Percentiles rank a stretch among this genome's conserved stretches.
Conservation (phyloP, 2,797 vertebrate genomes). For the Melanotaenia pygmaea region DNA sequence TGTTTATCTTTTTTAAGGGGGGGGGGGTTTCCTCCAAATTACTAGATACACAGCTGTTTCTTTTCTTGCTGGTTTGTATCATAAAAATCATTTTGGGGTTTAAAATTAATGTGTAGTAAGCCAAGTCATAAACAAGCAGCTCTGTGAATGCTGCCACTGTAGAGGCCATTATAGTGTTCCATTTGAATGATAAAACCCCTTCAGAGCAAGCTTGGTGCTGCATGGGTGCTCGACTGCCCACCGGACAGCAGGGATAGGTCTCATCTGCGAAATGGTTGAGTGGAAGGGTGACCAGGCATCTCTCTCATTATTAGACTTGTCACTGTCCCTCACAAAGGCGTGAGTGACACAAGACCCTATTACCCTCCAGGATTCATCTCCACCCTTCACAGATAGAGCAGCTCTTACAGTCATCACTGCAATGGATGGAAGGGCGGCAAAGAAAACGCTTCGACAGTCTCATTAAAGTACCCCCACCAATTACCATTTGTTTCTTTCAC, state of each 20-base stretch:
- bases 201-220: constrained; percentile 65
- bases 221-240: constrained; percentile 64
- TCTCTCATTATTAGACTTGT: constrained; percentile 75
- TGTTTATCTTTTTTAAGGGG: constrained; percentile 10
- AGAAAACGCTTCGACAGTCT: constrained; percentile 32
- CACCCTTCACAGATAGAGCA: constrained; percentile 42
- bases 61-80: constrained; percentile 21
- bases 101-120: constrained; percentile 51
- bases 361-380: constrained; percentile 69
- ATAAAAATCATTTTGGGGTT: constrained; percentile 38
- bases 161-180: constrained; percentile 67
- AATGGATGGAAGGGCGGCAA: background rate
- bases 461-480: constrained; percentile 39
- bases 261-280: constrained; percentile 70
- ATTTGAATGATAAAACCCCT: constrained; percentile 65
- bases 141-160: constrained; percentile 57
- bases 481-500: constrained; percentile 25
- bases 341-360: constrained; percentile 75
- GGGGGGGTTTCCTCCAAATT: constrained; percentile 9
- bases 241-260: constrained; percentile 63
- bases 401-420: constrained; percentile 48
- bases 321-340: constrained; percentile 76
- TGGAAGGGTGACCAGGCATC: constrained; percentile 69
- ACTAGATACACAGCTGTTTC: constrained; percentile 12
- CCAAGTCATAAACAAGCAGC: constrained; percentile 59